Evolutionary conservation across 64 coral and sea anemone genomes (phyloP).

Genomic region (Montipora foliosa): DNA sequence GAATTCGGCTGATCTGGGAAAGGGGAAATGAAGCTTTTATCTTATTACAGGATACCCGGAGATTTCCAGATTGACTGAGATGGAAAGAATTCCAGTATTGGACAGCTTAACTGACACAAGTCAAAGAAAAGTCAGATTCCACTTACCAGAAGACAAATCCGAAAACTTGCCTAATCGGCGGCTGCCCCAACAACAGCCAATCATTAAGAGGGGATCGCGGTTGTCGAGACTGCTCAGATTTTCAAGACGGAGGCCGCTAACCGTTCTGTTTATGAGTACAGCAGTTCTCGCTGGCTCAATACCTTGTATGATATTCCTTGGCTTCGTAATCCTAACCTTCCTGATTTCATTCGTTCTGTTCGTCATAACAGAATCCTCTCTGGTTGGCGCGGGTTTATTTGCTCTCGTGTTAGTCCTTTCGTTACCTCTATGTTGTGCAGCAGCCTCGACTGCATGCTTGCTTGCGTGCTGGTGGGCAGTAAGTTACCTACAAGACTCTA

Average conservation of each 20-base stretch:
- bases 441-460: conserved; percentile 41
- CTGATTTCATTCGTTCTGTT: conserved; percentile 26
- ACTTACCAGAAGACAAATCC: not conserved
- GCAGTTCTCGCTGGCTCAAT: conserved; percentile 30
- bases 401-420: conserved; percentile 24
- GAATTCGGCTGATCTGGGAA: too few species aligned
- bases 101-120: not conserved
- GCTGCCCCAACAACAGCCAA: conserved; percentile 30
- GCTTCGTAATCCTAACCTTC: conserved; percentile 1
- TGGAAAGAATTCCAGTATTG: not conserved
- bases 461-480: conserved; percentile 37
- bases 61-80: not conserved
- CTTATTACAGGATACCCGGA: too few species aligned
- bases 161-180: not conserved
- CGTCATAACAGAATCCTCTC: not conserved
- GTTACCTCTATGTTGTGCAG: conserved; percentile 23
- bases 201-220: not conserved
- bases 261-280: conserved; percentile 9
- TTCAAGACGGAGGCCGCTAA: conserved; percentile 37
- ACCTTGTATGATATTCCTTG: conserved; percentile 34
- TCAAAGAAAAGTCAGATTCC: conserved; percentile 16
- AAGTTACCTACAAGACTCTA: conserved; percentile 17
- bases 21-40: too few species aligned
- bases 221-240: conserved; percentile 19
- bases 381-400: conserved; percentile 27